phyloP scores from a whole-genome alignment of 2,888 invertebrate species.

The Orthosia incerta region DNA sequence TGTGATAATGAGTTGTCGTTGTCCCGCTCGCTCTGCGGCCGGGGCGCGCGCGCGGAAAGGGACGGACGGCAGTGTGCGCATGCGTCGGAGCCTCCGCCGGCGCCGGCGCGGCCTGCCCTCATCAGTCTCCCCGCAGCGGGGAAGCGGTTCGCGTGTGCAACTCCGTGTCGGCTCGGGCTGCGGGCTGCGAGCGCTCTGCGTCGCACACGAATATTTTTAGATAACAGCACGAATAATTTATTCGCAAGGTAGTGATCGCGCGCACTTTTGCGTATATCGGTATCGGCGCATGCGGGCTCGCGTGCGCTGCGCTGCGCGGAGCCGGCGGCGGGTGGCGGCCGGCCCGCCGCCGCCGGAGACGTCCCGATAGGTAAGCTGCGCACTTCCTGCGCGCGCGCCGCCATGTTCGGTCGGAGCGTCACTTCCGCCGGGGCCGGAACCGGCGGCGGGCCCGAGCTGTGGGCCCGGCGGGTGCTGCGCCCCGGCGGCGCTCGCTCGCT shows the following conservation, averaged over 20 bases:
- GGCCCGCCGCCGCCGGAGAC: slow-evolving; percentile 82
- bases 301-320: slow-evolving; percentile 75
- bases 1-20: slow-evolving; percentile 87
- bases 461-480: slow-evolving; percentile 78
- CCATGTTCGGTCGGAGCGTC: slow-evolving; percentile 89
- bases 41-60: slow-evolving; percentile 74
- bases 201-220: slow-evolving; percentile 90
- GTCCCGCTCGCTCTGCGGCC: slow-evolving; percentile 83
- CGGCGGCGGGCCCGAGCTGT: slow-evolving; percentile 79
- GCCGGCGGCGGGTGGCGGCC: slow-evolving; percentile 77
- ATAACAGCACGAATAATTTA: slow-evolving; percentile 90
- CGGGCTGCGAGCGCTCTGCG: slow-evolving; percentile 81
- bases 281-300: slow-evolving; percentile 85
- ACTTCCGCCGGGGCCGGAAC: slow-evolving; percentile 88
- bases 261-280: slow-evolving; percentile 88
- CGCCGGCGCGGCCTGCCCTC: slow-evolving; percentile 89
- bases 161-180: slow-evolving; percentile 81
- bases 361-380: slow-evolving; percentile 91
- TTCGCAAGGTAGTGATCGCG: slow-evolving; percentile 89
- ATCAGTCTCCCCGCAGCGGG: slow-evolving; percentile 91
- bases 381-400: slow-evolving; percentile 91
- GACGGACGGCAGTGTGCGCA: slow-evolving; percentile 86
- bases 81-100: slow-evolving; percentile 89
- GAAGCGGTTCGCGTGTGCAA: slow-evolving; percentile 89
- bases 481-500: slow-evolving; percentile 70